phyloP scores from a whole-genome alignment of 2,113 vertebrate genomes.

The Sisor rabdophorus region DNA sequence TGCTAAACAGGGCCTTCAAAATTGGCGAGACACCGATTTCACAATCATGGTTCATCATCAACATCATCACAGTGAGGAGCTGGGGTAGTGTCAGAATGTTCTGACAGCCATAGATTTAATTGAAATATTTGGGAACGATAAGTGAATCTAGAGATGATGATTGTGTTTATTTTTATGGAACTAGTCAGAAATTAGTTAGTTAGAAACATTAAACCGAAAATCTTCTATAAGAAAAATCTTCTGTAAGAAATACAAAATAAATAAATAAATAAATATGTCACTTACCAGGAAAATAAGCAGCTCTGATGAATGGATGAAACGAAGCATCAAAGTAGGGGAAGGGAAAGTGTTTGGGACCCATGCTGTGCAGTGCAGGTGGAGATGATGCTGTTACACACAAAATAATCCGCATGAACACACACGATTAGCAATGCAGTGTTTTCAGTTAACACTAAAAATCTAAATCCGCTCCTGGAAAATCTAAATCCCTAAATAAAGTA shows the following conservation, averaged over 20 bases:
- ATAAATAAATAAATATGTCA: conserved; percentile 12
- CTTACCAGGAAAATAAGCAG: conserved; percentile 91
- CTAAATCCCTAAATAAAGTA: too few relatives aligned
- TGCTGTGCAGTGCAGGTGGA: conserved; percentile 69
- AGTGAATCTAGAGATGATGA: background rate
- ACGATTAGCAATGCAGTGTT: background rate
- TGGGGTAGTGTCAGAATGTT: background rate
- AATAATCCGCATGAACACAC: background rate
- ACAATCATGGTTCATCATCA: too few relatives aligned
- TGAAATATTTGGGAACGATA: background rate
- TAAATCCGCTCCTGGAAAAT: background rate
- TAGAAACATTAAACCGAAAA: too few relatives aligned
- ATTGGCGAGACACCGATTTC: conserved; percentile 73
- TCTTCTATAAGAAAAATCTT: background rate
- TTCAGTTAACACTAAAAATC: background rate
- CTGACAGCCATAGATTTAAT: background rate
- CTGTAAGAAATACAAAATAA: background rate
- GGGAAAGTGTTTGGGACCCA: conserved; percentile 82
- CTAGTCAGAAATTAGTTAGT: too few relatives aligned
- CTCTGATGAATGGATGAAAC: conserved; percentile 88
- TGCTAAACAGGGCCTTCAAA: conserved; percentile 85
- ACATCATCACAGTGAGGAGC: conserved; percentile 3
- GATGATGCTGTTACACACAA: conserved; percentile 65
- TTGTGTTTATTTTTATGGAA: too few relatives aligned
- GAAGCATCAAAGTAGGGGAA: conserved; percentile 87